Evolutionary conservation across 2,888 invertebrate species (phyloP).

Genomic region (Trichopoda pennipes): DNA sequence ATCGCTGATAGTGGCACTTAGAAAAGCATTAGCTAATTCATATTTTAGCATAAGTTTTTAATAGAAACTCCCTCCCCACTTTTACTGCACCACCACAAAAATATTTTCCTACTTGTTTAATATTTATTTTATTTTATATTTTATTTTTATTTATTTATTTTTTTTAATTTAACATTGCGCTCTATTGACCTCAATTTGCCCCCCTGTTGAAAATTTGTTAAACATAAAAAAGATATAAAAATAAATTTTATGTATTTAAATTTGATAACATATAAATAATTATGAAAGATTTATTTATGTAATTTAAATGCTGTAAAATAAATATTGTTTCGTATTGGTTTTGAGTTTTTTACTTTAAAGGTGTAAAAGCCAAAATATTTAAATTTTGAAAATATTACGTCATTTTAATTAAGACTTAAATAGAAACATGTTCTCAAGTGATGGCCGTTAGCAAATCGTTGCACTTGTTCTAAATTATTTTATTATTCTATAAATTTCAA

Average conservation of each 20-base stretch:
- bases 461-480: too few relatives aligned
- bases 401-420: too few relatives aligned
- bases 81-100: constrained; percentile 11
- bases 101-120: constrained; percentile 16
- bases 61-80: constrained; percentile 12
- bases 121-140: background rate
- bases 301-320: background rate
- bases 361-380: too few relatives aligned
- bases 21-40: background rate
- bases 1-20: background rate
- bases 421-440: too few relatives aligned
- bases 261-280: background rate
- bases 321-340: too few relatives aligned
- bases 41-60: constrained; percentile 35
- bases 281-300: background rate
- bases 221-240: constrained; percentile 33
- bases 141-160: background rate
- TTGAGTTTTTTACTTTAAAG: too few relatives aligned
- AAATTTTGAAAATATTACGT: too few relatives aligned
- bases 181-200: constrained; percentile 67
- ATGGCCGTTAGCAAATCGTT: too few relatives aligned
- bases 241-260: constrained; percentile 12
- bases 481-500: too few relatives aligned
- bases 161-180: constrained; percentile 45
- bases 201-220: constrained; percentile 57